Base-by-base conservation (phyloP, 1,140 invertebrate genomes). In the Trichonephila clavata region DNA sequence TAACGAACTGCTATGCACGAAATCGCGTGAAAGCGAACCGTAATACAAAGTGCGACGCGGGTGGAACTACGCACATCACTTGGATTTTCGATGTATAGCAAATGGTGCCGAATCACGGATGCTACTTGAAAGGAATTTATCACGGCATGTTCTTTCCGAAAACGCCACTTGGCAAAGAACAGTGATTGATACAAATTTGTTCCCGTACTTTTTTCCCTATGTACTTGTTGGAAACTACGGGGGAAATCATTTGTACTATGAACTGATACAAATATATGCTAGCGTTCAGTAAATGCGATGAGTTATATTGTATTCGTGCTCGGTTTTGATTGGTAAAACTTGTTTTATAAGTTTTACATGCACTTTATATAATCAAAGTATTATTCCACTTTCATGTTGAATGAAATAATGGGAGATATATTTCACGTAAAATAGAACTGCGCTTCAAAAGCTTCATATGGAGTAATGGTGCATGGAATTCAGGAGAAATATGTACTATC, bases 1-100 rank as follows among this genome's bases (percentile, higher is more conserved):
- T 77, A 77, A 77, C 71, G 71, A 77, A 77, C 71, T 77, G 71
- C 27, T 14, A 77, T 77, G 71, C 71, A 77, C 71, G 71, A 39
- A 77, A 77, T 77, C 7, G 71, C 71, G 71, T 77, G 71, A 77
- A 77, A 77, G 32, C 71, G 71, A 77, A 27, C 71, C 16, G 71
- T 77, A 39, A 77, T 77, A 27, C 71, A 7, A 32, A 77, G 71
- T 39, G 71, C 32, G 16, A 63, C 18, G 61, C 61, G 21, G 18
- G 21, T 63, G 61, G 21, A 18, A 77, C 27, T 18, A 77, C 65
- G 65, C n/a, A 27, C 65, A 68, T 27, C 14, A 27, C 27, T 32
- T 77, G 71, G 24, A 63, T 63, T 63, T 63, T 77, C 24, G 71
- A 77, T 77, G 71, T 77, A 77, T 18, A 77, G 71, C 71, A 77